Conservation (phyloP, 2,113 vertebrate species). For the Scomber scombrus region DNA sequence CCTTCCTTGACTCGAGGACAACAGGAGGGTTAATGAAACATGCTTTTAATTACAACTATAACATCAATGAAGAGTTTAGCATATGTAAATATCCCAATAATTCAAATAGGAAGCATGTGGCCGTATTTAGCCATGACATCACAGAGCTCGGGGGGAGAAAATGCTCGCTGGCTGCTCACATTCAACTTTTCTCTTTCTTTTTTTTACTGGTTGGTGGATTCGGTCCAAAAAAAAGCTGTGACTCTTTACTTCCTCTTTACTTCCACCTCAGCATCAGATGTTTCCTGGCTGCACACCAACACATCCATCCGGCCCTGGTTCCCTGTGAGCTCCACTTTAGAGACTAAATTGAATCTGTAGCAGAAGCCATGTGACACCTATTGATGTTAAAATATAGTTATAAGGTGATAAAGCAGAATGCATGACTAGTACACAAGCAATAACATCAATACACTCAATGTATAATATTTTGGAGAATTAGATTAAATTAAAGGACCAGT, state of each 20-base stretch:
- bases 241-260: not conserved
- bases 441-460: too few species aligned
- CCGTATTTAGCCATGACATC: not conserved
- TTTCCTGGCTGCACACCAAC: not conserved
- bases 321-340: too few species aligned
- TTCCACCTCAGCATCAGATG: not conserved
- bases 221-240: not conserved
- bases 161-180: not conserved
- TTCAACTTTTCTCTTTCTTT: too few species aligned
- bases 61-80: constrained; percentile 9
- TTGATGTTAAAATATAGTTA: too few species aligned
- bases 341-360: too few species aligned
- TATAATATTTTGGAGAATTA: too few species aligned
- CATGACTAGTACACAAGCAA: too few species aligned
- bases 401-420: too few species aligned
- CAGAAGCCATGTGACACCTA: too few species aligned
- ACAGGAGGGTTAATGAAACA: too few species aligned
- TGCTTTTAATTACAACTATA: constrained; percentile 14
- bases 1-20: too few species aligned
- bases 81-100: constrained; percentile 4
- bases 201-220: not conserved
- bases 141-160: not conserved
- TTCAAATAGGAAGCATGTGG: not conserved
- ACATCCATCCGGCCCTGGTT: not conserved
- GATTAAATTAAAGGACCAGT: too few species aligned